Conservation (phyloP, 2,113 vertebrate genomes). For the Elephas maximus region DNA sequence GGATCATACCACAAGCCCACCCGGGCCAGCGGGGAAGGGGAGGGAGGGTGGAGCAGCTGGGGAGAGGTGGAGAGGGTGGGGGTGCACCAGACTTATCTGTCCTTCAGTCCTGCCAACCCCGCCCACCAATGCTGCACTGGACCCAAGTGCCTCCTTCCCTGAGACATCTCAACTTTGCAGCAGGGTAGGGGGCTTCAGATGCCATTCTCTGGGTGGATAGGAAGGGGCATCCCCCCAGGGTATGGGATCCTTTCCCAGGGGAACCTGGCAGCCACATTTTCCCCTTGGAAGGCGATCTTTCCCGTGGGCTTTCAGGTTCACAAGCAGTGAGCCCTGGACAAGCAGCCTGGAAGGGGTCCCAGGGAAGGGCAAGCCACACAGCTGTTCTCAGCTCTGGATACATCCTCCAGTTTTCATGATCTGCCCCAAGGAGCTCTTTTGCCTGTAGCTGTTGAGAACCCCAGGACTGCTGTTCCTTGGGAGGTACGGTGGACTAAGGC, state of each 20-base stretch:
- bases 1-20: not conserved
- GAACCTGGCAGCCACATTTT: not conserved
- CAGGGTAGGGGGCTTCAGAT: not conserved
- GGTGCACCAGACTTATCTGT: not conserved
- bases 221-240: not conserved
- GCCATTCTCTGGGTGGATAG: not conserved
- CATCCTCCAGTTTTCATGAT: not conserved
- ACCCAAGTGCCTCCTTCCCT: not conserved
- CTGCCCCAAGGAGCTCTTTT: not conserved
- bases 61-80: not conserved
- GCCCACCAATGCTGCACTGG: accelerated
- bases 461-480: not conserved
- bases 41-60: not conserved
- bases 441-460: not conserved
- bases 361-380: not conserved
- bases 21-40: not conserved
- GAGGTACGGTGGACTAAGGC: not conserved
- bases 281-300: not conserved
- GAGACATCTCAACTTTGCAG: not conserved
- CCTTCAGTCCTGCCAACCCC: not conserved
- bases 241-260: not conserved
- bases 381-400: not conserved
- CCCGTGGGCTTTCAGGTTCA: not conserved
- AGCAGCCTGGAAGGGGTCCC: not conserved
- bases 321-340: not conserved